Evolutionary conservation across 2,797 vertebrate species (phyloP), one percentile per base, ranked within the genome.

Genomic region (Chaetodon trifasciatus): DNA sequence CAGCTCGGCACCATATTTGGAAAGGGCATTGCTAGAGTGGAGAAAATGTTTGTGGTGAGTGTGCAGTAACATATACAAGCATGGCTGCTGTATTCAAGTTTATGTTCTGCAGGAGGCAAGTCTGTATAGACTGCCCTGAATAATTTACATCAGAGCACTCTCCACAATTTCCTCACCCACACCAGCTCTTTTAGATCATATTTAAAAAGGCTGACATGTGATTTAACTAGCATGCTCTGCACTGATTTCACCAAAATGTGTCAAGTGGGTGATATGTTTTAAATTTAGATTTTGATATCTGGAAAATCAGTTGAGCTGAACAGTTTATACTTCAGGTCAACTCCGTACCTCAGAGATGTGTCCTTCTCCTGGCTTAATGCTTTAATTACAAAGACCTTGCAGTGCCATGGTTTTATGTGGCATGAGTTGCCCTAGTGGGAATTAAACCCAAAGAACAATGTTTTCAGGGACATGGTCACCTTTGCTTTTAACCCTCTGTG

Each of bases 41-140:
- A 99, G 94, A 98, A 97, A 80, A 98, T 97, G n/a, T 98, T 98
- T 94, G 95, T 97, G 95, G 98, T 99, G 92, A 97, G 98, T 97
- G 28, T 52, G 58, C 12, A 44, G n/a, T 23, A 16, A 58, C 3
- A 37, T 9, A 8, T 3, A 24, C n/a, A 61, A 44, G 47, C 42
- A 52, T 8, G 8, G 9, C 19, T 13, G 32, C 8, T 60, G 17
- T 28, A 39, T 55, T 47, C 8, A 52, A 15, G 37, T 40, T 21
- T 35, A 40, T 62, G 35, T 37, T 55, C 32, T 37, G 19, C 32
- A 52, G 6, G 47, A 2, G 17, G 39, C 8, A n/a, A 42, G 35
- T 73, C 46, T 46, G 37, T 70, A 70, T 40, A 67, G 6, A 63
- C 46, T 46, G n/a, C 19, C 16, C 4, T 83, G 44, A 87, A 74